Evolutionary conservation across 2,113 vertebrate species (phyloP).

Genomic region (Dipodomys merriami): DNA sequence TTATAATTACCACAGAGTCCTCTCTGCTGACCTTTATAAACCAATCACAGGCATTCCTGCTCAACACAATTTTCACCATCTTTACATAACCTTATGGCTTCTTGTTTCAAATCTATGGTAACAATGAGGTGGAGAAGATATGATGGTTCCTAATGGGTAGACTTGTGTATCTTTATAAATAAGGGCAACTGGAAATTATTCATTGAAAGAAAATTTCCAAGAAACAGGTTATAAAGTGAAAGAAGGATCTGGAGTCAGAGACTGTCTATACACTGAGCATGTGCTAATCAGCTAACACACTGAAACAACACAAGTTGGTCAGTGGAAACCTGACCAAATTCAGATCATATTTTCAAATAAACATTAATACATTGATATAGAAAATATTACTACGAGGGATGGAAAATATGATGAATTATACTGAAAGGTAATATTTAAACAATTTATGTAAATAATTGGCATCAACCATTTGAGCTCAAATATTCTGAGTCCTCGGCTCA

Average conservation of each 20-base stretch:
- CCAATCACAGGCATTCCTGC: not conserved
- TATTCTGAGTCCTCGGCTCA: constrained; percentile 33
- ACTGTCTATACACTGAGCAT: not conserved
- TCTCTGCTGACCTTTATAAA: not conserved
- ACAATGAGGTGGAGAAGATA: not conserved
- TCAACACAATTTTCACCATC: not conserved
- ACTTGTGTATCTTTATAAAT: not conserved
- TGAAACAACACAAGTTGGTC: not conserved
- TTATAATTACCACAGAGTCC: not conserved
- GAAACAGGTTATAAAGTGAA: not conserved
- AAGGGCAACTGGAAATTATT: not conserved
- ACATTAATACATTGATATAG: not conserved
- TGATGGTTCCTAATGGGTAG: not conserved
- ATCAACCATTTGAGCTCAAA: not conserved
- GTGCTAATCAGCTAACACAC: not conserved
- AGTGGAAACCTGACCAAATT: not conserved
- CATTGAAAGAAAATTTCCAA: not conserved
- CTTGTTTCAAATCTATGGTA: not conserved
- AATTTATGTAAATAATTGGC: constrained; percentile 24
- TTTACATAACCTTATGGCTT: not conserved
- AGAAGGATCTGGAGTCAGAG: not conserved
- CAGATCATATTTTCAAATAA: not conserved
- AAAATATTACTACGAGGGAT: not conserved
- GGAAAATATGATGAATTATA: not conserved
- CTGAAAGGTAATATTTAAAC: not conserved